Conservation (phyloP, 2,888 invertebrate genomes). For the Andrena praecox region DNA sequence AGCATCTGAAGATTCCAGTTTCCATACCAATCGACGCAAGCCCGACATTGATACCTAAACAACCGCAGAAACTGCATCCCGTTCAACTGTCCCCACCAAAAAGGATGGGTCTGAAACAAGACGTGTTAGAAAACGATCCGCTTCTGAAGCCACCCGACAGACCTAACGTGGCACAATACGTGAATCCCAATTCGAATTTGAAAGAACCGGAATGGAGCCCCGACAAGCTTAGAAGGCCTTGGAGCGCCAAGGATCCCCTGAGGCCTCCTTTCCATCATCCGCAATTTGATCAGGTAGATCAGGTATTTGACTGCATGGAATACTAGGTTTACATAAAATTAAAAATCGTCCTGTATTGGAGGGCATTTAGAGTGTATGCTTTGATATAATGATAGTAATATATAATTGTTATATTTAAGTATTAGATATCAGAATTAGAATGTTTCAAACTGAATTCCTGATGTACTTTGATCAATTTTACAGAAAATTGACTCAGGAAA, state of each 20-base stretch:
- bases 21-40: conserved; percentile 85
- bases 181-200: conserved; percentile 72
- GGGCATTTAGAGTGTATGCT: no score
- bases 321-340: no score
- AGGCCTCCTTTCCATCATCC: conserved; percentile 59
- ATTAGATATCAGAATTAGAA: no score
- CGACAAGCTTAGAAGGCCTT: conserved; percentile 76
- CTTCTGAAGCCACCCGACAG: conserved; percentile 80
- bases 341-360: no score
- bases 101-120: conserved; percentile 76
- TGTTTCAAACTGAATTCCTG: not conserved
- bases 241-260: conserved; percentile 81
- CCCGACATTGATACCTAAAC: conserved; percentile 77
- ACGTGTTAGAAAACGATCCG: conserved; percentile 81
- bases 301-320: no score
- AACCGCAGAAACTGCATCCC: conserved; percentile 66
- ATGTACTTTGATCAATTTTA: not conserved
- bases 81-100: conserved; percentile 68
- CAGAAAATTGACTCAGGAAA: conserved; percentile 61
- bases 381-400: no score
- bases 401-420: no score
- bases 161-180: conserved; percentile 76
- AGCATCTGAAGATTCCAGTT: conserved; percentile 78
- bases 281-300: conserved; percentile 66
- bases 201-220: conserved; percentile 77